phyloP scores from a whole-genome alignment of 2,113 vertebrate species.

The Halcyon senegalensis region DNA sequence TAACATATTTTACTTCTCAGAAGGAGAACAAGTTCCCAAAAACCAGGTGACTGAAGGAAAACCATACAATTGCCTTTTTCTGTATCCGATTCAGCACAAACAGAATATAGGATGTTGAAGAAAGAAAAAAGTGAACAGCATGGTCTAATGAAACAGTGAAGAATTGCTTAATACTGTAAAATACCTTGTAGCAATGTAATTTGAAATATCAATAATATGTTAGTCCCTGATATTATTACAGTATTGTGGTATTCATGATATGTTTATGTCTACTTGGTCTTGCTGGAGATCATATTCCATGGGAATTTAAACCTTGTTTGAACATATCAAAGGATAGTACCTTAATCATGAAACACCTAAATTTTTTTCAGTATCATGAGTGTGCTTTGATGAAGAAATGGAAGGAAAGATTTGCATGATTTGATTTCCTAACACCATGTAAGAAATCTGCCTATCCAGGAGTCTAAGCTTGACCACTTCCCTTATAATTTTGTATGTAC shows the following conservation, averaged over 20 bases:
- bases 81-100: not conserved
- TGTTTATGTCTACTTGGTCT: not conserved
- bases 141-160: not conserved
- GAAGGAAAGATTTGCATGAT: not conserved
- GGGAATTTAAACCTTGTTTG: not conserved
- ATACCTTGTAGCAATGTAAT: not conserved
- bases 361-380: not conserved
- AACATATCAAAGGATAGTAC: not conserved
- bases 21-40: not conserved
- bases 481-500: not conserved
- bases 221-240: not conserved
- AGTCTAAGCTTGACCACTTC: not conserved
- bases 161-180: not conserved
- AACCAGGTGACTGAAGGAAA: not conserved
- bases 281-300: not conserved
- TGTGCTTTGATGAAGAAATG: not conserved
- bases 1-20: not conserved
- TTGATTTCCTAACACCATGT: not conserved
- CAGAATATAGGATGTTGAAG: not conserved
- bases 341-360: not conserved
- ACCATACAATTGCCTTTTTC: not conserved
- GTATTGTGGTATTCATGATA: not conserved
- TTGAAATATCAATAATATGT: not conserved
- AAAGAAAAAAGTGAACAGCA: not conserved
- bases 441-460: not conserved